Evolutionary conservation across 2,113 vertebrate genomes (phyloP).

Genomic region (Macquaria ambigua): DNA sequence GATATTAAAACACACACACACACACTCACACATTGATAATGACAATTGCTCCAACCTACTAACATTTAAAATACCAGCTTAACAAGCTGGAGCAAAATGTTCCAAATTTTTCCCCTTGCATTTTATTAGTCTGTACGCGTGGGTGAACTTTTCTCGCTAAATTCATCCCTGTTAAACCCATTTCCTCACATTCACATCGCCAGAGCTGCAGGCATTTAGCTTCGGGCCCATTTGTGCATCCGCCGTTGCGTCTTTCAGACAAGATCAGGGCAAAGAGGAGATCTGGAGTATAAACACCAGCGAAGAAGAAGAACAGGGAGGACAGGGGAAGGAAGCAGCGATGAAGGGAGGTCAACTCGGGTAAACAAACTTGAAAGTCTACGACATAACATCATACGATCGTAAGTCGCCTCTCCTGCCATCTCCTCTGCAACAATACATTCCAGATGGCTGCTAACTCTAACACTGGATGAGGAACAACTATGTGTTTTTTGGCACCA

Average conservation of each 20-base stretch:
- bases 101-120: neutral
- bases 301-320: slow-evolving; percentile 3
- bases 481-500: slow-evolving; percentile 51
- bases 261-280: neutral
- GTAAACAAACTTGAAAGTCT: slow-evolving; percentile 41
- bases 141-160: slow-evolving; percentile 28
- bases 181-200: slow-evolving; percentile 39
- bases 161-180: slow-evolving; percentile 41
- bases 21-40: neutral
- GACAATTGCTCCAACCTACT: neutral
- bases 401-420: slow-evolving; percentile 25
- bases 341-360: slow-evolving; percentile 28
- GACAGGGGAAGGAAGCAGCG: neutral
- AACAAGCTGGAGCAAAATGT: slow-evolving; percentile 21
- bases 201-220: slow-evolving; percentile 16
- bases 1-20: neutral
- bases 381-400: slow-evolving; percentile 27
- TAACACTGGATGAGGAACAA: slow-evolving; percentile 54
- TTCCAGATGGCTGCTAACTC: slow-evolving; percentile 64
- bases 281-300: slow-evolving; percentile 12
- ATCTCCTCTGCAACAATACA: slow-evolving; percentile 33
- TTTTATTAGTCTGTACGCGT: slow-evolving; percentile 29
- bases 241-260: neutral
- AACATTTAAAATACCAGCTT: slow-evolving; percentile 42
- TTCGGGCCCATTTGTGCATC: neutral